Base-by-base conservation (phyloP, 2,797 vertebrate species). In the Poeciliopsis presidionis region DNA sequence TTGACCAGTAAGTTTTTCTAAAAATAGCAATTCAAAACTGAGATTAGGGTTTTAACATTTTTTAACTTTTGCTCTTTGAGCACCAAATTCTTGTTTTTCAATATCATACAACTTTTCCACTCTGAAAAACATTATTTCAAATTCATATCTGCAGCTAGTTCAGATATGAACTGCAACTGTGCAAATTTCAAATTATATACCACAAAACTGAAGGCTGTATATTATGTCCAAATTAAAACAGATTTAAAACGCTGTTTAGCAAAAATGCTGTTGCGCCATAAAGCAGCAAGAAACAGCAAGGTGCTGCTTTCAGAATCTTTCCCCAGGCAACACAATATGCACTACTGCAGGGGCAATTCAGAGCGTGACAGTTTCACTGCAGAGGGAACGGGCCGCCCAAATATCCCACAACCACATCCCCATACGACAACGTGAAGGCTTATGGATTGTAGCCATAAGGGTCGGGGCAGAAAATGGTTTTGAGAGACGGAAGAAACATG, bases 271-370 rank as follows among this genome's bases (percentile, higher is more conserved):
- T 7, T 65, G 45, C 25, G 67, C 53, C 9, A 36, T 39, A 55
- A 73, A 25, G 78, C 74, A 65, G 63, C 16, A 39, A 74, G 57
- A 63, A 74, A 47, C 74, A 75, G 72, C 73, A 86, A 81, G 78
- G 81, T 43, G 88, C 82, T 78, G 89, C 89, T 94, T 91, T 78
- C 73, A 72, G 82, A 90, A 88, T 92, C 75, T 81, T 88, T 92
- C 88, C 75, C 47, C 63, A 59, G 91, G 92, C 86, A 89, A 92
- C 88, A 89, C 90, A 94, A 93, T 94, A 91, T 91, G 84, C 84
- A 78, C 77, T 84, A 33, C 84, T 73, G 83, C 72, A 33, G 83
- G 87, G 84, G 80, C 84, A 91, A 89, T 89, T 92, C 93, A 91
- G 89, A 92, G 86, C 82, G 77, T 90, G 91, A 92, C 91, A 88